Conservation (phyloP, 2,797 vertebrate species). For the Heterohyrax brucei region DNA sequence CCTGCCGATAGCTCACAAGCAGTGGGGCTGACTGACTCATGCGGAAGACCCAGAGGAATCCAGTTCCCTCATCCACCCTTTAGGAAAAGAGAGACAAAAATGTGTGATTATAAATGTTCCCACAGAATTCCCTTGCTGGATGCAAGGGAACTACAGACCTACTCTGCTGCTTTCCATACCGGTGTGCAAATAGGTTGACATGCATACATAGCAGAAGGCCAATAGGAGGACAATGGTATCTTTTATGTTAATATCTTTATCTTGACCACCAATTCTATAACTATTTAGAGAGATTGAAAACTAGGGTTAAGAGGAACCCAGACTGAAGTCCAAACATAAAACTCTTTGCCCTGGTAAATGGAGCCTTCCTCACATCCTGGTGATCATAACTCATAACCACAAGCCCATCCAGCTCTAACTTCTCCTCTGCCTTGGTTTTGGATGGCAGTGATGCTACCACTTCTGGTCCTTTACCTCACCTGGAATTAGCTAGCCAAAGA, state of each 20-base stretch:
- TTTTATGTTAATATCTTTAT: background rate
- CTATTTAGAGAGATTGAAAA: constrained; percentile 62
- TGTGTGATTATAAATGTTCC: constrained; percentile 51
- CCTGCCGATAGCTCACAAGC: constrained; percentile 28
- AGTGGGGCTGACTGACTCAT: constrained; percentile 51
- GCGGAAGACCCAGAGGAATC: constrained; percentile 3
- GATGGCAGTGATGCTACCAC: background rate
- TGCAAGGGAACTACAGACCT: constrained; percentile 6
- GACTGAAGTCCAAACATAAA: background rate
- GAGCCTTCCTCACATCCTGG: background rate
- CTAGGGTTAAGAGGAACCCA: constrained; percentile 49
- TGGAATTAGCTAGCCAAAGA: constrained; percentile 15
- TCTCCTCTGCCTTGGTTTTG: constrained; percentile 40
- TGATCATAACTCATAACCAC: background rate
- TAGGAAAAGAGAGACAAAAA: constrained; percentile 70
- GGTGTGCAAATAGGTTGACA: background rate
- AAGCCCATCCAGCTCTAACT: constrained; percentile 38
- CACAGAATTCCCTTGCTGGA: constrained; percentile 64
- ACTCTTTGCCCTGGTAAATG: constrained; percentile 6
- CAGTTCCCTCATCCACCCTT: constrained; percentile 44
- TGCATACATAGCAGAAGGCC: background rate
- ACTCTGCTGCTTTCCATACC: background rate
- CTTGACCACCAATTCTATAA: constrained; percentile 31
- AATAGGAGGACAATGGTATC: background rate
- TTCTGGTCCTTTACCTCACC: background rate